Evolutionary conservation across 1,140 invertebrate species (phyloP).

Genomic region (Euwallacea similis): DNA sequence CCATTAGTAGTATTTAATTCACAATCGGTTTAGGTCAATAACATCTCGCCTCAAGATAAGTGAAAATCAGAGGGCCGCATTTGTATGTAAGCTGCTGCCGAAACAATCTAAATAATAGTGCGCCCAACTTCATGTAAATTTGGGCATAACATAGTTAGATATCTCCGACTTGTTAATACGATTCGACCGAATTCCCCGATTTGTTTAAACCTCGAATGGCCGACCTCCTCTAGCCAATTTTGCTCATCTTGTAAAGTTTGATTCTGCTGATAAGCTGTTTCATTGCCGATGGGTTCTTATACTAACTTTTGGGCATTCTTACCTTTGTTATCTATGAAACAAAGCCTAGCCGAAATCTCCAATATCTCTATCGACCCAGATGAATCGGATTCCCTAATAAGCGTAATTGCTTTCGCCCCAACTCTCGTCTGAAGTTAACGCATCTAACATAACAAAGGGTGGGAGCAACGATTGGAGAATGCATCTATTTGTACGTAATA

Average conservation of each 20-base stretch:
- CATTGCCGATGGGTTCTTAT: neutral
- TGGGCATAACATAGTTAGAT: slow-evolving; percentile 27
- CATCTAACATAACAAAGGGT: slow-evolving; percentile 14
- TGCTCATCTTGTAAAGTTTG: slow-evolving; percentile 13
- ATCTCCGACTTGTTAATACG: slow-evolving; percentile 33
- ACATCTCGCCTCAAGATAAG: slow-evolving; percentile 7
- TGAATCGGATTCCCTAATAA: slow-evolving; percentile 15
- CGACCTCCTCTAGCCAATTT: slow-evolving; percentile 12
- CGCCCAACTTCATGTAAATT: slow-evolving; percentile 36
- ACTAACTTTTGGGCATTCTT: too few relatives aligned
- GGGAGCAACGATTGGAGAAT: neutral
- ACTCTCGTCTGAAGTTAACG: slow-evolving; percentile 15
- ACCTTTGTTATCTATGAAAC: neutral
- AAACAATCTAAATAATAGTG: slow-evolving; percentile 36
- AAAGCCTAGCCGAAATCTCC: slow-evolving; percentile 1
- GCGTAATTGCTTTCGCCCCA: slow-evolving; percentile 14
- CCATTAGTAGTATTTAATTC: too few relatives aligned
- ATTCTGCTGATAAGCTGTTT: slow-evolving; percentile 8
- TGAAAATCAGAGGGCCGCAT: slow-evolving; percentile 14
- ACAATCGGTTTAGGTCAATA: too few relatives aligned
- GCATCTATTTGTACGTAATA: slow-evolving; percentile 1
- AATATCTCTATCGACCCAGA: slow-evolving; percentile 19
- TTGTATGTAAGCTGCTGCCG: slow-evolving; percentile 30
- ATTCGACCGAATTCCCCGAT: slow-evolving; percentile 28
- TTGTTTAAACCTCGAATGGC: slow-evolving; percentile 35